Evolutionary conservation across 2,888 invertebrate genomes (phyloP), one percentile per base, ranked within the genome.

Genomic region (Tanytarsus gracilentus): DNA sequence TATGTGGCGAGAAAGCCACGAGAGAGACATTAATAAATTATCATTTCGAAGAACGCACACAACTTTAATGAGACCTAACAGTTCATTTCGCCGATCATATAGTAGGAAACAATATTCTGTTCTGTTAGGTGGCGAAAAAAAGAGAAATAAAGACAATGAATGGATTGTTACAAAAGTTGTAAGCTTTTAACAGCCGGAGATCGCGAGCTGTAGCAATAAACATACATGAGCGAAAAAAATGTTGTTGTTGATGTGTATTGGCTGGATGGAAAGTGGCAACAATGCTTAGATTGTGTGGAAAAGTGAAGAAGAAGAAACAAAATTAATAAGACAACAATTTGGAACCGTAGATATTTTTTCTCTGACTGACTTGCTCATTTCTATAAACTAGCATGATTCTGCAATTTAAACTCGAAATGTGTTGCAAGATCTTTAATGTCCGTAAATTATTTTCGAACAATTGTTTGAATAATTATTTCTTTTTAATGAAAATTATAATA

Each of bases 211-310:
- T 36, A 36, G n/a, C n/a, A n/a, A n/a, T n/a, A n/a, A n/a, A n/a
- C n/a, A n/a, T n/a, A n/a, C n/a, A n/a, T n/a, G n/a, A n/a, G n/a
- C n/a, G n/a, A n/a, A n/a, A 36, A 36, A 36, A 36, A 36, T 14
- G 1, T 36, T 33, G 11, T 4, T 36, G 36, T 36, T n/a, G n/a
- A 16, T 36, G 14, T 36, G 16, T 36, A 36, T 36, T n/a, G n/a
- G 36, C 16, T 16, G 16, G 30, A 52, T 52, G 52, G 52, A 27
- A 30, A 52, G 29, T 52, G 52, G 52, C 52, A 52, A 52, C 52
- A 52, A 52, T 52, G 52, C 52, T 30, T 29, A 40, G 21, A 11
- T 11, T 18, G 40, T 40, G 40, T 40, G n/a, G n/a, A n/a, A n/a
- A 40, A 40, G 9, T 11, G 11, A 44, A 44, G 44, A 18, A 44